phyloP scores from a whole-genome alignment of 2,113 vertebrate genomes.

The Centropristis striata region DNA sequence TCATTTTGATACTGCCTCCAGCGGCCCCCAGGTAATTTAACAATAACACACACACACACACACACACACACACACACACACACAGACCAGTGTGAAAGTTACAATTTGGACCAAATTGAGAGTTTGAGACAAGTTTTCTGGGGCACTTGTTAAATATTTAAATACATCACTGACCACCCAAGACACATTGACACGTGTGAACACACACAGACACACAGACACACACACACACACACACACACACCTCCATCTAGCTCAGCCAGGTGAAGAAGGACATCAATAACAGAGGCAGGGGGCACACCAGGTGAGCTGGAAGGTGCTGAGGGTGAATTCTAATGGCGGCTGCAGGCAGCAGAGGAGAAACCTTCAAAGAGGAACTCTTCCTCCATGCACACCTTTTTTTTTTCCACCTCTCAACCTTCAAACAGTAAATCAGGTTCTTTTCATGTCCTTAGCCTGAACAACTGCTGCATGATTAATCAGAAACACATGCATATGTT shows the following conservation, averaged over 20 bases:
- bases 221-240: not conserved
- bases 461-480: constrained; percentile 25
- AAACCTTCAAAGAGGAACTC: constrained; percentile 52
- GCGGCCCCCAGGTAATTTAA: no score
- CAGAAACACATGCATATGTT: constrained; percentile 7
- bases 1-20: no score
- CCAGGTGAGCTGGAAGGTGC: constrained; percentile 55
- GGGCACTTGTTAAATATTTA: constrained; percentile 61
- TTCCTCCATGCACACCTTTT: not conserved
- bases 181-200: not conserved
- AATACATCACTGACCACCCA: constrained; percentile 51
- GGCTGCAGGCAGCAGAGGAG: constrained; percentile 48
- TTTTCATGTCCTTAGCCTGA: constrained; percentile 13
- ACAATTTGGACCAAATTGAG: constrained; percentile 32
- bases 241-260: constrained; percentile 23
- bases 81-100: constrained; percentile 13
- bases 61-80: not conserved
- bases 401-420: constrained; percentile 26
- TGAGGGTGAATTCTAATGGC: constrained; percentile 55
- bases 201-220: not conserved
- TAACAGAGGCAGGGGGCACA: constrained; percentile 52
- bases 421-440: constrained; percentile 40
- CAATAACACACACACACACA: not conserved
- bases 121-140: constrained; percentile 60
- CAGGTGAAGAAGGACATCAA: constrained; percentile 52